Conservation (phyloP, 2,888 invertebrate species). For the Cybosia mesomella region DNA sequence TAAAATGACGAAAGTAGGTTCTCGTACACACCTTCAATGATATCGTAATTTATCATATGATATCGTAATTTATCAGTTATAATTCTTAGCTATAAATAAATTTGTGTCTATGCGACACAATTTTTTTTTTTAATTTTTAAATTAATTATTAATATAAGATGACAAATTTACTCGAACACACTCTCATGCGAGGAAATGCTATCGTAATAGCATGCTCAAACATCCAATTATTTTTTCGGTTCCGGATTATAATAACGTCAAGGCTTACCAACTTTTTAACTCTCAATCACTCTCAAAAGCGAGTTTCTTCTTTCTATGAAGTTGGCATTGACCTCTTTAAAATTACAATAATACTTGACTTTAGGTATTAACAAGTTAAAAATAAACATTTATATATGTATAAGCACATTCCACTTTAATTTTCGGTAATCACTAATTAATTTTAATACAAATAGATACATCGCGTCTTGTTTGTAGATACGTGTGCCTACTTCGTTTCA, state of each 20-base stretch:
- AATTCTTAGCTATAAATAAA: too few species aligned
- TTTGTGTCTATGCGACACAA: too few species aligned
- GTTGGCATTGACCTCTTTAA: conserved; percentile 6
- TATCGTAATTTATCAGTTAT: too few species aligned
- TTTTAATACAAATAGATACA: not conserved
- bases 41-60: too few species aligned
- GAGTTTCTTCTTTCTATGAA: not conserved
- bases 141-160: too few species aligned
- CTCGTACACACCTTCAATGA: too few species aligned
- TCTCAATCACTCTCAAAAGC: not conserved
- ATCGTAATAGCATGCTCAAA: too few species aligned
- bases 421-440: not conserved
- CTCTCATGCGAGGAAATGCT: too few species aligned
- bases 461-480: not conserved
- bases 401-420: conserved; percentile 2
- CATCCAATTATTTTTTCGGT: not conserved
- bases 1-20: too few species aligned
- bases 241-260: not conserved
- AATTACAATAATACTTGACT: not conserved
- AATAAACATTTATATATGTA: not conserved
- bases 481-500: too few species aligned
- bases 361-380: not conserved
- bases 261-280: not conserved
- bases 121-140: too few species aligned
- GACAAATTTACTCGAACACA: too few species aligned